A percentile compares a stretch with the other conserved stretches of the same genome.
phyloP scores from a whole-genome alignment of 2,797 vertebrate species.

The Pelodytes ibericus region DNA sequence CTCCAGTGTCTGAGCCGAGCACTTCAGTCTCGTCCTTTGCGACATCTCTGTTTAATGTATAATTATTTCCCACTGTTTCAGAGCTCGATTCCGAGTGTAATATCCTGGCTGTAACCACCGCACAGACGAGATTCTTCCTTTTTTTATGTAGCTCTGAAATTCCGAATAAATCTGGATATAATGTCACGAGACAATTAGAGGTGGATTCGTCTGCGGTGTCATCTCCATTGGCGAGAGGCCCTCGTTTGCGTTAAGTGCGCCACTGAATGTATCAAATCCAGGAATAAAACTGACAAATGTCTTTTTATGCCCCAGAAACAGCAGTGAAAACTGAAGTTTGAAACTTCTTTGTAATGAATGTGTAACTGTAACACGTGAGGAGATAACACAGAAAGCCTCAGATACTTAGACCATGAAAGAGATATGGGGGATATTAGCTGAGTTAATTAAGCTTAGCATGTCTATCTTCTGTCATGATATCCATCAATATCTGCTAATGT shows the following conservation, averaged over 20 bases:
- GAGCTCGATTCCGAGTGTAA: not conserved
- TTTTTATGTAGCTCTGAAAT: conserved; percentile 21
- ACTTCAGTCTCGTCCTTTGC: not conserved
- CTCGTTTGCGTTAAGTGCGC: conserved; percentile 38
- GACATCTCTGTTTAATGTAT: conserved; percentile 5
- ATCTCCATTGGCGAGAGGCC: not conserved
- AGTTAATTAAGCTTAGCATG: conserved; percentile 26
- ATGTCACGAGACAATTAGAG: conserved; percentile 15
- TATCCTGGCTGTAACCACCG: conserved; percentile 15
- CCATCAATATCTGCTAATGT: conserved; percentile 11
- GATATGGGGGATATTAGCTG: conserved; percentile 13
- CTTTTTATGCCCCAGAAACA: conserved; percentile 32
- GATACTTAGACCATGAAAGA: conserved; percentile 13
- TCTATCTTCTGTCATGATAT: conserved; percentile 1
- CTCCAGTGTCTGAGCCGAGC: no score
- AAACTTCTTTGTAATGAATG: conserved; percentile 22
- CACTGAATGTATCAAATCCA: conserved; percentile 17
- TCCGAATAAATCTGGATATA: conserved; percentile 32
- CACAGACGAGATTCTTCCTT: not conserved
- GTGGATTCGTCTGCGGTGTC: not conserved
- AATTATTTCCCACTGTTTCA: conserved; percentile 16
- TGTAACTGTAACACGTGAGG: not conserved
- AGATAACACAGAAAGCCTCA: not conserved
- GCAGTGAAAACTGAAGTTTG: not conserved
- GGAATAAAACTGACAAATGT: conserved; percentile 15